Conservation (phyloP, 2,888 invertebrate species). For the Heliconius aoede region DNA sequence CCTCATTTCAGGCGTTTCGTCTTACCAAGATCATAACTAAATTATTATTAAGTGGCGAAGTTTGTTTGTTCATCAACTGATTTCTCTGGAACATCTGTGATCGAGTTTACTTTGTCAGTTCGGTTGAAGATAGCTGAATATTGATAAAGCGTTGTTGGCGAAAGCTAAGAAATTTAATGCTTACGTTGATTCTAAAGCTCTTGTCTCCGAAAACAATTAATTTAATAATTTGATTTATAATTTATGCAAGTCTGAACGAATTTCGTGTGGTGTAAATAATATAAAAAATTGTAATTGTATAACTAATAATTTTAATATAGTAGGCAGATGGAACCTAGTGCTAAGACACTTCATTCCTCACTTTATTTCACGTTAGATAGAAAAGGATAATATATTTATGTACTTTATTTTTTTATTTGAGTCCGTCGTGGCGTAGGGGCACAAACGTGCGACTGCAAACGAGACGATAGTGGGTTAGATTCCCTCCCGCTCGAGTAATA, state of each 20-base stretch:
- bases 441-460: no score
- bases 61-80: slow-evolving; percentile 32
- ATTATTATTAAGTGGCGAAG: slow-evolving; percentile 17
- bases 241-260: neutral
- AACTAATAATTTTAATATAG: no score
- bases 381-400: no score
- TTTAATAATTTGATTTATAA: slow-evolving; percentile 3
- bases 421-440: no score
- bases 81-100: slow-evolving; percentile 19
- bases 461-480: no score
- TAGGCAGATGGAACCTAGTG: no score
- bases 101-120: slow-evolving; percentile 33
- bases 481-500: no score
- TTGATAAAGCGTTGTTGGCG: slow-evolving; percentile 14
- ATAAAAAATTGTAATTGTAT: neutral
- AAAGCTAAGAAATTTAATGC: neutral
- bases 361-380: no score
- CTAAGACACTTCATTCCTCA: no score
- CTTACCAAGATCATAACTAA: slow-evolving; percentile 18
- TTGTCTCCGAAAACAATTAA: neutral
- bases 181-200: slow-evolving; percentile 1
- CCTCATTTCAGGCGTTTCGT: neutral
- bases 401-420: no score
- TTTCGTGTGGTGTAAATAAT: neutral
- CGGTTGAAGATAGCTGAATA: slow-evolving; percentile 13